A percentile compares a stretch with the other conserved stretches of the same genome.
These are phyloP conservation scores for Deroplatys truncata DNA, from an alignment of 2,888 invertebrate genomes.

Conservation along the genomic window DNA sequence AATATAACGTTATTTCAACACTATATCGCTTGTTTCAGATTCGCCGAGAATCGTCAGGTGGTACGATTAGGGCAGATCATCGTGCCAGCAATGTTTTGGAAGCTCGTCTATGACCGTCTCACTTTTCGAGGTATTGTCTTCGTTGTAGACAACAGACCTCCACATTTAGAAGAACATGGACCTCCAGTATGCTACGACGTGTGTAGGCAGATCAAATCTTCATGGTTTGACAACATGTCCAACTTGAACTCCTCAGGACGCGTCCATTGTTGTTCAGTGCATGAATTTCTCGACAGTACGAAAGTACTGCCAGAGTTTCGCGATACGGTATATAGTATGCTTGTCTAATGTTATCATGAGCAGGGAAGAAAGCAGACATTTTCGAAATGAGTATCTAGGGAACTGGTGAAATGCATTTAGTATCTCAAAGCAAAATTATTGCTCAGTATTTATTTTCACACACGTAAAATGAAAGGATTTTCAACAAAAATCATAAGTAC, in stretches of 20 bases:
- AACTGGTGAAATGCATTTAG: too few species aligned
- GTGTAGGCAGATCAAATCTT: background rate
- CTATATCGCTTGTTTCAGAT: background rate
- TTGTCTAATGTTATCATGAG: background rate
- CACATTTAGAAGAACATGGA: background rate
- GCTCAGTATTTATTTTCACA: too few species aligned
- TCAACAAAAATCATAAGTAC: too few species aligned
- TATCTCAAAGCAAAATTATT: too few species aligned
- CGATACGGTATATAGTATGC: background rate
- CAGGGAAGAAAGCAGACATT: too few species aligned
- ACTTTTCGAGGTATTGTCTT: background rate
- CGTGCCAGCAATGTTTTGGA: background rate
- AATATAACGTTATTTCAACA: too few species aligned
- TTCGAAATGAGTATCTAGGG: too few species aligned
- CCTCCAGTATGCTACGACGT: background rate
- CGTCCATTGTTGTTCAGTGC: background rate
- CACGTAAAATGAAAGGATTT: too few species aligned
- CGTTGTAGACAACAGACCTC: background rate
- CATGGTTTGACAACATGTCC: background rate
- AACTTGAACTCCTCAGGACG: background rate
- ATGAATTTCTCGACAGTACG: background rate
- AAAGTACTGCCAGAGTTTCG: background rate
- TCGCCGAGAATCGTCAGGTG: background rate
- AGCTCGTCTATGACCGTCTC: conserved; percentile 1
- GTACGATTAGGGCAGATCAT: background rate